These are phyloP conservation scores for Melangyna quadrimaculata DNA, from an alignment of 2,888 invertebrate genomes.

Conservation along the genomic window DNA sequence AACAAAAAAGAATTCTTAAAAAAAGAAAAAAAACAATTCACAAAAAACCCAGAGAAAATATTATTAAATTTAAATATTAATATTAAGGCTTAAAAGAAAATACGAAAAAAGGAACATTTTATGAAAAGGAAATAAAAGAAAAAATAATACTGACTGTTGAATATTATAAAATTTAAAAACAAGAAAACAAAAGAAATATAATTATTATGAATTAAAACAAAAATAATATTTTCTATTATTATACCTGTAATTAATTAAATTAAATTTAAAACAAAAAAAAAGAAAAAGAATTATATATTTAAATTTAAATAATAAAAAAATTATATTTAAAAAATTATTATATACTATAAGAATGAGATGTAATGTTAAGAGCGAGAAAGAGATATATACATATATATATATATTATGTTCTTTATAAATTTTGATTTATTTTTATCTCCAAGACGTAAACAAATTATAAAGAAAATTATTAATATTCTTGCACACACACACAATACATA, in stretches of 20 bases:
- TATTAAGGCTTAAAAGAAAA: conserved; percentile 46
- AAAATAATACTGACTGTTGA: conserved; percentile 68
- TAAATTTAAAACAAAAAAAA: background rate
- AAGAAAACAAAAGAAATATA: conserved; percentile 22
- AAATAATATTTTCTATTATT: conserved; percentile 65
- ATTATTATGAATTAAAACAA: conserved; percentile 59
- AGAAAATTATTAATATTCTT: background rate
- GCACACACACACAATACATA: conserved; percentile 11
- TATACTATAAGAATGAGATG: conserved; percentile 50
- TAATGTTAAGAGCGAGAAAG: conserved; percentile 47
- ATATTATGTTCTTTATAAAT: conserved; percentile 29
- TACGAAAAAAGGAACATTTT: conserved; percentile 6
- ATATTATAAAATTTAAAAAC: conserved; percentile 56
- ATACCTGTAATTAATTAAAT: conserved; percentile 62
- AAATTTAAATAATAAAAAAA: conserved; percentile 37
- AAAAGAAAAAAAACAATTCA: background rate
- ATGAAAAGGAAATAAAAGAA: conserved; percentile 21
- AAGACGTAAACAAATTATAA: conserved; percentile 36
- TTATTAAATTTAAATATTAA: conserved; percentile 18
- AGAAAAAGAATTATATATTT: conserved; percentile 31
- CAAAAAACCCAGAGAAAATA: conserved; percentile 11
- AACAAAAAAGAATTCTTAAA: background rate
- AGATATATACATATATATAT: conserved; percentile 40
- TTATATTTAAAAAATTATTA: conserved; percentile 38
- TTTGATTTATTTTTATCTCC: conserved; percentile 41